A percentile compares a stretch with the other conserved stretches of the same genome.
These are phyloP conservation scores for Erebia aethiops DNA, from an alignment of 2,888 invertebrate genomes.

Conservation along the genomic window DNA sequence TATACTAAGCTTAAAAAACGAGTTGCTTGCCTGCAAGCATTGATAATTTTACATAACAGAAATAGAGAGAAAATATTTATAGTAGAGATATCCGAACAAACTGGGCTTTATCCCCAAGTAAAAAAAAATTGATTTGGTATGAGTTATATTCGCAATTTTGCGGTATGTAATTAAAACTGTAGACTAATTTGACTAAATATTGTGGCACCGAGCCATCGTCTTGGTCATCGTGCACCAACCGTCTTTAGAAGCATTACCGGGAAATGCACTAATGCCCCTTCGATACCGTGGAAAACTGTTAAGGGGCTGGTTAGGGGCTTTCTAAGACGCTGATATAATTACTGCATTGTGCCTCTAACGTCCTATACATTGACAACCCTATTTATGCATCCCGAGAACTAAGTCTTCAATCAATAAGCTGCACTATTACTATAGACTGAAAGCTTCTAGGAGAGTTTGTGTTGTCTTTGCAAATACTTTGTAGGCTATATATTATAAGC, in stretches of 20 bases:
- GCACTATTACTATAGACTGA: constrained; percentile 41
- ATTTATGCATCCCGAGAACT: constrained; percentile 44
- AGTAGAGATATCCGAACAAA: no score
- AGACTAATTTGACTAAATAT: not conserved
- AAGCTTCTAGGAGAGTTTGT: constrained; percentile 16
- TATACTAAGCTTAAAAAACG: no score
- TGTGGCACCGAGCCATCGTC: constrained; percentile 52
- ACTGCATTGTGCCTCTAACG: constrained; percentile 76
- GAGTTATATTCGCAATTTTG: no score
- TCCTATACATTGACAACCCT: constrained; percentile 55
- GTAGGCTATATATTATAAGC: constrained; percentile 38
- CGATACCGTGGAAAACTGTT: constrained; percentile 80
- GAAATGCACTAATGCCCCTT: constrained; percentile 81
- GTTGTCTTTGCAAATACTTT: constrained; percentile 19
- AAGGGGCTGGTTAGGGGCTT: constrained; percentile 82
- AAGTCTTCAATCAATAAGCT: constrained; percentile 43
- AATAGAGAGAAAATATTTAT: no score
- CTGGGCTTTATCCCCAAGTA: no score
- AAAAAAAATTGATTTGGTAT: no score
- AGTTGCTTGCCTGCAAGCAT: no score
- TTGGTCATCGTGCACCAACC: constrained; percentile 75
- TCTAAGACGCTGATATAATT: constrained; percentile 81
- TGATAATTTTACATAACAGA: no score
- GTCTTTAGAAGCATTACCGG: constrained; percentile 79
- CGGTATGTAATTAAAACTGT: no score